Base-by-base conservation (phyloP, 92 coral and sea anemone species). In the Umimayanthus kanabou region DNA sequence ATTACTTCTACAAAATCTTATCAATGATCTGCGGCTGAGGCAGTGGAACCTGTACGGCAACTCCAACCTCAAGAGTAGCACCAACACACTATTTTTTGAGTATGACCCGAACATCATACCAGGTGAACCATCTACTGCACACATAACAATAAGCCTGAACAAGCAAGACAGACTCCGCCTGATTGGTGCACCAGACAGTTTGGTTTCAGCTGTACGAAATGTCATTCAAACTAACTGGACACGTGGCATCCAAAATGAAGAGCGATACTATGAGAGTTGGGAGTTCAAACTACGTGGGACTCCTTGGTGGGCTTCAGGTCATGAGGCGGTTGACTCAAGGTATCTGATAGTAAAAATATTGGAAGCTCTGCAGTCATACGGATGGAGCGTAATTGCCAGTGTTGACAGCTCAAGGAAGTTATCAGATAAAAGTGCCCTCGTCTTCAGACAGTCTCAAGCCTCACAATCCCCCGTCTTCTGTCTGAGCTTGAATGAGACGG, bases 241-340 rank as follows among this genome's bases (percentile, higher is more conserved):
- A 9, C 90, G 87, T 14, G 94, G 92, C 0, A 87, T 92, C 61
- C 94, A 92, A 66, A 83, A 82, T 14, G 92, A 92, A 61, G 77
- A 75, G 18, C 45, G 77, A 16, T 90, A 89, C 74, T 55, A 69
- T 71, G 79, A 84, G 9, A 86, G 90, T 76, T 86, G 88, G 88
- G 92, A 92, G 91, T 92, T 92, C 82, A 92, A 92, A 71, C 77
- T 92, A 47, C 81, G 81, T 66, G 92, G 94, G 14, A 81, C 58
- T 74, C 94, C 94, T 7, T 92, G 94, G 94, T 75, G 88, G 79
- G 86, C 94, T 2, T 42, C 84, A 6, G 80, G 88, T 4, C 43
- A 73, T 20, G 94, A 92, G 88, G 89, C 92, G 22, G 90, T 82
- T 3, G 91, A 80, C 50, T 88, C 94, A 25, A 75, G 92, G 58